Evolutionary conservation across 92 coral and sea anemone genomes (phyloP), one percentile per base, ranked within the genome.

Genomic region (Zoanthus sociatus): DNA sequence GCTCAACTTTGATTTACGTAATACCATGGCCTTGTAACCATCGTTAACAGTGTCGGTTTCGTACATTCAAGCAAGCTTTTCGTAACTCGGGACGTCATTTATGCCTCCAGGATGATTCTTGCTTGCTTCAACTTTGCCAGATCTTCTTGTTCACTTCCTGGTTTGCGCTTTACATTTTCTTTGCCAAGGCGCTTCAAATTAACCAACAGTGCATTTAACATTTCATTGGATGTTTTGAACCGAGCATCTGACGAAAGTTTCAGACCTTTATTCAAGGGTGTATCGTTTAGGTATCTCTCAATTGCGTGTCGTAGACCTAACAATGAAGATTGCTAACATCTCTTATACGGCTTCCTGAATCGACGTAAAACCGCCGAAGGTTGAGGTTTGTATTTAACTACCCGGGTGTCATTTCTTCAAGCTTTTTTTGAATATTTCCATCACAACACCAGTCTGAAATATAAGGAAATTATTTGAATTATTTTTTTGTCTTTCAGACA

Each of bases 51-150:
- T 31, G 3, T 83, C 86, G 5, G 91, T 89, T 63, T 89, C 91
- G 75, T 93, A 83, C 85, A 93, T 86, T 60, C 94, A 12, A 7
- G 87, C 92, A 14, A 30, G 8, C 30, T 93, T 87, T 73, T 87
- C 90, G 1, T 17, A 47, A 83, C 91, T 89, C 9, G 71, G 32
- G 15, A 1, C 44, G 70, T 92, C 95, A 6, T 55, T 18, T 4
- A 92, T 55, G 0, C 95, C 92, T 33, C 93, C 95, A 6, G 90
- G 90, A 33, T 90, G 92, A 58, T 90, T 88, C 73, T 88, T 93
- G 18, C 88, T 8, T 6, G 61, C 88, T 85, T 88, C 70, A 93
- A 37, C 87, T 69, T 76, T 77, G 44, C 58, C 67, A 90, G 72
- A 83, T 93, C 92, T 85, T 90, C 93, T 14, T 21, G 50, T 51